Percentiles rank a stretch among this genome's conserved stretches.
These are phyloP conservation scores for Chroicocephalus ridibundus DNA, from an alignment of 2,113 vertebrate genomes.

Conservation along the genomic window DNA sequence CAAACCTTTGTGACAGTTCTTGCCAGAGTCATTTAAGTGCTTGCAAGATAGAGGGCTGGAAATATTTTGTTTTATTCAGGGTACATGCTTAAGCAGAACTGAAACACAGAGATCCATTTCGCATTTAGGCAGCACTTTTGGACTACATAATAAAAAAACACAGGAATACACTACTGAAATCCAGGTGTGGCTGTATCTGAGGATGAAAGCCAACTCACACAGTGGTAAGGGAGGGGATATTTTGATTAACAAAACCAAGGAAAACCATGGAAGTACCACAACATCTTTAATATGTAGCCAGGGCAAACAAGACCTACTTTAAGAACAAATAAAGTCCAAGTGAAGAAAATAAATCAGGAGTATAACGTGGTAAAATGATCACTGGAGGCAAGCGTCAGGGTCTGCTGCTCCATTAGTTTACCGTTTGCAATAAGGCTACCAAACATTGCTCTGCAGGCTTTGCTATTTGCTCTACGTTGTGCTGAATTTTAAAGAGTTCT, in stretches of 20 bases:
- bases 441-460: background rate
- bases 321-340: constrained; percentile 34
- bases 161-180: background rate
- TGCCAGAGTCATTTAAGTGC: background rate
- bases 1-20: background rate
- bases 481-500: background rate
- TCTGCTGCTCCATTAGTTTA: background rate
- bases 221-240: background rate
- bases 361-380: background rate
- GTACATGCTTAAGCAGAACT: background rate
- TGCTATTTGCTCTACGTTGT: background rate
- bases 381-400: background rate
- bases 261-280: constrained; percentile 30
- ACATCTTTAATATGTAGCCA: constrained; percentile 24
- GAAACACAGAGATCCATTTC: background rate
- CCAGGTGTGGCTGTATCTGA: constrained; percentile 16
- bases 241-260: constrained; percentile 45
- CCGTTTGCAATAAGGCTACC: background rate
- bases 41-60: background rate
- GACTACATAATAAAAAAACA: background rate
- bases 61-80: background rate
- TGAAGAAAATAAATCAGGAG: constrained; percentile 33
- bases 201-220: constrained; percentile 26
- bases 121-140: background rate
- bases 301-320: constrained; percentile 55